Percentiles rank a stretch among this genome's conserved stretches.
Evolutionary conservation across 2,797 vertebrate genomes (phyloP).

Genomic region (Enteromius anoplus): DNA sequence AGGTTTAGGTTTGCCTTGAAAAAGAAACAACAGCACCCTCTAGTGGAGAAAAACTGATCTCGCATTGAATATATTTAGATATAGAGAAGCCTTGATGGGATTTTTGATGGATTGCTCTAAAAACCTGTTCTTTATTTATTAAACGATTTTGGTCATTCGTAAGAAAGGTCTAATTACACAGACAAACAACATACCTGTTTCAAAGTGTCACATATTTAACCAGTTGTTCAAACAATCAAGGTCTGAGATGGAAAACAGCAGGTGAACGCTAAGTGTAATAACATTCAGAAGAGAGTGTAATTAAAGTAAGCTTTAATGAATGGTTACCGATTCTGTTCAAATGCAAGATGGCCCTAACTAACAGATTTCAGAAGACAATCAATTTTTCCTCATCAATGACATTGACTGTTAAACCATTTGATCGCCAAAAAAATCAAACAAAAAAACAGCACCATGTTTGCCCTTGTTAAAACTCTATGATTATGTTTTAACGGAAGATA

Average conservation of each 20-base stretch:
- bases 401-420: neutral
- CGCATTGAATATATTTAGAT: too few relatives aligned
- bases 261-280: neutral
- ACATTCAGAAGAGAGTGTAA: constrained; percentile 7
- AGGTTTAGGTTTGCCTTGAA: neutral
- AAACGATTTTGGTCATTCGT: neutral
- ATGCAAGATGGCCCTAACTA: neutral
- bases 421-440: neutral
- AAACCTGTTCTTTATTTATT: neutral
- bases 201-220: neutral
- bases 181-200: constrained; percentile 1
- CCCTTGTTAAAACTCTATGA: neutral
- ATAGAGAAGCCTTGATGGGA: neutral
- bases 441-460: neutral
- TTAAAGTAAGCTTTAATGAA: neutral
- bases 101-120: constrained; percentile 8
- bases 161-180: neutral
- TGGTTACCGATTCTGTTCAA: neutral
- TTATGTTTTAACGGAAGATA: neutral
- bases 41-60: constrained; percentile 24
- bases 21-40: constrained; percentile 26
- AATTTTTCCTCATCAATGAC: neutral
- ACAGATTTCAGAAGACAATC: neutral
- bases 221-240: neutral
- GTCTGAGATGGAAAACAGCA: constrained; percentile 27